Evolutionary conservation across 92 coral and sea anemone genomes (phyloP).

Genomic region (Pocillopora grandis): DNA sequence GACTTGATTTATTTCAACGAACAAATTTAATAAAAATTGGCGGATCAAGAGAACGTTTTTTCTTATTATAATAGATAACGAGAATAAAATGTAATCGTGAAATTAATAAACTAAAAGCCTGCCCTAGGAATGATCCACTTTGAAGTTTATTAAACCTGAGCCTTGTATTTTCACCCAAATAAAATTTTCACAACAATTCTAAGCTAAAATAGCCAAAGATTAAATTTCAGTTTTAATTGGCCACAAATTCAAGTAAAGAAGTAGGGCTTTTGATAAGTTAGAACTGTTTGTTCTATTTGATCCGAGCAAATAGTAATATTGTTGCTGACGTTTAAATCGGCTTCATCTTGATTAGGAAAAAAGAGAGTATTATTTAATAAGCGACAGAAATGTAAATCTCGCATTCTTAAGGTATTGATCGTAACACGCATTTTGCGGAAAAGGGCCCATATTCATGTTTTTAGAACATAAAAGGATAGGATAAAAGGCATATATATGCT

Average conservation of each 20-base stretch:
- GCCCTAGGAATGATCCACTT: no score
- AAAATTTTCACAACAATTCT: background rate
- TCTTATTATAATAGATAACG: no score
- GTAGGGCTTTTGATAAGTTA: constrained; percentile 6
- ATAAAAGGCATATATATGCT: background rate
- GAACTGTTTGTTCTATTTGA: constrained; percentile 34
- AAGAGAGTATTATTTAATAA: constrained; percentile 19
- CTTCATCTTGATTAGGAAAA: constrained; percentile 34
- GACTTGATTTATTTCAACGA: no score
- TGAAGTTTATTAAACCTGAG: no score
- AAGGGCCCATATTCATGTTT: background rate
- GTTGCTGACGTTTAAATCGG: constrained; percentile 10
- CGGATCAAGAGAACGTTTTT: no score
- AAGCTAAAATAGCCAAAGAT: background rate
- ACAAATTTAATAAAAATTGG: no score
- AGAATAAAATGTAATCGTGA: no score
- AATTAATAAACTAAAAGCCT: no score
- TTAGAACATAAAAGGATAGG: background rate
- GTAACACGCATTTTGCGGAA: background rate
- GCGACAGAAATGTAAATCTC: constrained; percentile 7
- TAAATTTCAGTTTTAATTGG: constrained; percentile 18
- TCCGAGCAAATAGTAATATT: constrained; percentile 32
- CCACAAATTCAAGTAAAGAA: constrained; percentile 9
- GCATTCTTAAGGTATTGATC: background rate
- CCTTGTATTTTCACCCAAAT: no score